A percentile compares a stretch with the other conserved stretches of the same genome.
Evolutionary conservation across 2,888 invertebrate genomes (phyloP).

Genomic region (Amphipyra berbera): DNA sequence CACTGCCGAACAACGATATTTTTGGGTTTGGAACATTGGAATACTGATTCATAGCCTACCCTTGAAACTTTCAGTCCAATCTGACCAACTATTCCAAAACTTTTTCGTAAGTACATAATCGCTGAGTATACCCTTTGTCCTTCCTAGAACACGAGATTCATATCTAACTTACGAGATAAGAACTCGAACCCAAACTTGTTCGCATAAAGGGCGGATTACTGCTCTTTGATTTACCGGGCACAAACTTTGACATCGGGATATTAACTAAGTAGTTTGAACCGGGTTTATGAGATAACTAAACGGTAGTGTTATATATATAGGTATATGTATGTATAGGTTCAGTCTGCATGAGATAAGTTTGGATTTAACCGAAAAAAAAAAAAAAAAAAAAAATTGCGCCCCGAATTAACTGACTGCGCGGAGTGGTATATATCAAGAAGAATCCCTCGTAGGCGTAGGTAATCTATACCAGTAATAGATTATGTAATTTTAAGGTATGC

Average conservation of each 20-base stretch:
- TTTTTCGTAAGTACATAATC: conserved; percentile 18
- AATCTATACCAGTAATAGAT: too few species aligned
- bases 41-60: too few species aligned
- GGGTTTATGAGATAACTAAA: conserved; percentile 28
- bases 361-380: too few species aligned
- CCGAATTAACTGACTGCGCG: too few species aligned
- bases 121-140: conserved; percentile 21
- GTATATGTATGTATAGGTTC: neutral
- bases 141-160: conserved; percentile 29
- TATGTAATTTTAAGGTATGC: too few species aligned
- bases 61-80: too few species aligned
- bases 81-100: conserved; percentile 21
- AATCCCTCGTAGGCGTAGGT: too few species aligned
- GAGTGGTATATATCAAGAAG: too few species aligned
- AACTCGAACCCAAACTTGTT: conserved; percentile 44
- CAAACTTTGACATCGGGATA: conserved; percentile 40
- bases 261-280: conserved; percentile 42
- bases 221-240: conserved; percentile 49
- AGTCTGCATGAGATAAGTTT: too few species aligned
- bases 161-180: conserved; percentile 47
- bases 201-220: conserved; percentile 45
- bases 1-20: too few species aligned
- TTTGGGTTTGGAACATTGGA: too few species aligned
- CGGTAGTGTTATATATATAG: neutral
- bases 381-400: too few species aligned